Conservation (phyloP, 2,113 vertebrate species). For the Noturus placidus region DNA sequence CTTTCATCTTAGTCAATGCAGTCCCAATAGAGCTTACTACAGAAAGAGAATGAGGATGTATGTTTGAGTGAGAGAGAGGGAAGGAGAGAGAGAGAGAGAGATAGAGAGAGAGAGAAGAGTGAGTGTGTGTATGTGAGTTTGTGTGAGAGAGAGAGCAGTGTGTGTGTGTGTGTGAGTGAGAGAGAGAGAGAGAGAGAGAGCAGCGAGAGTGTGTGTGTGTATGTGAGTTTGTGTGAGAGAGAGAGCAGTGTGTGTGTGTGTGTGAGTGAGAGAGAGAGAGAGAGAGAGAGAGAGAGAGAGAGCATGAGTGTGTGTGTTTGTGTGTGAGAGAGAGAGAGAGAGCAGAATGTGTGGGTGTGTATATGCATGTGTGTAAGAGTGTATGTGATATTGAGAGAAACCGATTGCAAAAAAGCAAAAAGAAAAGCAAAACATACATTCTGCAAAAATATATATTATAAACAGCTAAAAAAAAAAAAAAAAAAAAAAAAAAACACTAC, state of each 20-base stretch:
- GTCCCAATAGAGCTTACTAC: conserved; percentile 37
- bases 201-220: neutral
- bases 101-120: neutral
- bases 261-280: conserved; percentile 22
- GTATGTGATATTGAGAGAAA: conserved; percentile 3
- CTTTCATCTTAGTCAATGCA: conserved; percentile 40
- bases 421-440: neutral
- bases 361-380: neutral
- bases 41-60: conserved; percentile 8
- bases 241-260: neutral
- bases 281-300: conserved; percentile 4
- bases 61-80: conserved; percentile 29
- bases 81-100: neutral
- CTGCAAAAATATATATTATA: neutral
- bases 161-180: neutral
- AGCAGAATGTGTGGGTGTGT: neutral
- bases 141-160: neutral
- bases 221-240: neutral
- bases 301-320: neutral
- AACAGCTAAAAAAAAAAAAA: conserved; percentile 4
- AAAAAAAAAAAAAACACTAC: conserved; percentile 18
- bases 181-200: neutral
- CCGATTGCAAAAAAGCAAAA: conserved; percentile 47
- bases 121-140: neutral
- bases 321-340: neutral